A percentile compares a stretch with the other conserved stretches of the same genome.
Evolutionary conservation across 2,797 vertebrate species (phyloP).

Genomic region (Phataginus tricuspis): DNA sequence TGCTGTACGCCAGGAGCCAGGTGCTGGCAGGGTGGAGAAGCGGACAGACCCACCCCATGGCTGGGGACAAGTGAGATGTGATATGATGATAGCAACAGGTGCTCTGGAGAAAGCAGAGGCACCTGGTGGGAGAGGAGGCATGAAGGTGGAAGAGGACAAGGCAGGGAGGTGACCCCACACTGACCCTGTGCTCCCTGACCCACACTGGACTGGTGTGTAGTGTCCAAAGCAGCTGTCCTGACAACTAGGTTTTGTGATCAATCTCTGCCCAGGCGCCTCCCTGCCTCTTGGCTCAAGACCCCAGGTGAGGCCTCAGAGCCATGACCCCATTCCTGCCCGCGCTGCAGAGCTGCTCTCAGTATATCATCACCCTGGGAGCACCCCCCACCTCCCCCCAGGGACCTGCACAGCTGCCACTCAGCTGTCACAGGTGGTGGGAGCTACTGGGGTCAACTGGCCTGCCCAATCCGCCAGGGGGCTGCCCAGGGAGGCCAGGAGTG

Average conservation of each 20-base stretch:
- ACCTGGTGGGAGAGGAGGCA: background rate
- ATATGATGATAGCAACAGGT: background rate
- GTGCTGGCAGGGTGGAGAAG: background rate
- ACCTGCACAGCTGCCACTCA: background rate
- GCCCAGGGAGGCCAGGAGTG: background rate
- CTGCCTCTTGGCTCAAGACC: background rate
- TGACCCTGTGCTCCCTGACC: background rate
- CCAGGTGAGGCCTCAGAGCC: no score
- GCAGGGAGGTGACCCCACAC: background rate
- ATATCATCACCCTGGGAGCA: background rate
- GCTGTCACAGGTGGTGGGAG: background rate
- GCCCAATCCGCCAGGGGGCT: fast-evolving
- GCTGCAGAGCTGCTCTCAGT: background rate
- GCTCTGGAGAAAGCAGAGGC: background rate
- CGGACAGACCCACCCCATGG: background rate
- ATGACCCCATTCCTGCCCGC: no score
- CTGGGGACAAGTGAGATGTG: background rate
- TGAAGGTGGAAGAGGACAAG: background rate
- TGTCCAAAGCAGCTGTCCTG: background rate
- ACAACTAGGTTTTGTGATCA: no score
- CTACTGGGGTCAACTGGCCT: background rate
- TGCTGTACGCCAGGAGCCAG: fast-evolving
- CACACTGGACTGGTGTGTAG: background rate
- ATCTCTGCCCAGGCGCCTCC: background rate
- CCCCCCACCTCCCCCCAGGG: background rate